These are phyloP conservation scores for Dolomedes plantarius DNA, from an alignment of 2,888 invertebrate genomes.

Conservation along the genomic window DNA sequence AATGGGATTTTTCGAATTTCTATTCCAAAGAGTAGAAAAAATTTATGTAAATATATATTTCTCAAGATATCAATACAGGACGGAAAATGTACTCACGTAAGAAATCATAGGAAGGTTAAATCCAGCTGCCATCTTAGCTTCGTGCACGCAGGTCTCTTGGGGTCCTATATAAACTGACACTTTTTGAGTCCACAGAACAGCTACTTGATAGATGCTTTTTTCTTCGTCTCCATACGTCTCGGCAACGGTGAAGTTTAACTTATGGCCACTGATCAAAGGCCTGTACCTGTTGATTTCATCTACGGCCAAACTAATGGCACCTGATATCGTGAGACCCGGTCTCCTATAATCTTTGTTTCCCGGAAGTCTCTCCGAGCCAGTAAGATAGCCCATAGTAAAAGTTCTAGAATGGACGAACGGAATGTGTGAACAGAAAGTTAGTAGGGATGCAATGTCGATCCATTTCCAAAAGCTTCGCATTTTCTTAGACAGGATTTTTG, in stretches of 20 bases:
- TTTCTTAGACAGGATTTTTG: no score
- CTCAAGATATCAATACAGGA: no score
- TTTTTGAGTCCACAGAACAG: constrained; percentile 88
- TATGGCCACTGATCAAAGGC: constrained; percentile 81
- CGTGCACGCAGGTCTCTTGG: constrained; percentile 93
- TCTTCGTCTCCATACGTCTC: constrained; percentile 94
- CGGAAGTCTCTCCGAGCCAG: constrained; percentile 86
- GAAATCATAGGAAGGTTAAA: constrained; percentile 97
- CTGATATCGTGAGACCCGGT: constrained; percentile 84
- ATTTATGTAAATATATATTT: no score
- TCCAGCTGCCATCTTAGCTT: constrained; percentile 93
- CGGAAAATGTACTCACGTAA: constrained; percentile 87
- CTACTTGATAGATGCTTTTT: constrained; percentile 89
- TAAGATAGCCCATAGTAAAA: constrained; percentile 89
- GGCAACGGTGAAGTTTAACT: constrained; percentile 86
- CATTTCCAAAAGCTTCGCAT: no score
- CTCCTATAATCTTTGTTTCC: constrained; percentile 85
- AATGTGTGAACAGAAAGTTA: no score
- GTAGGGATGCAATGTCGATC: no score
- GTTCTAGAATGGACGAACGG: constrained; percentile 78
- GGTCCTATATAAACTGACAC: constrained; percentile 93
- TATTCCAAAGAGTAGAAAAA: no score
- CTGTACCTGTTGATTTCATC: constrained; percentile 82
- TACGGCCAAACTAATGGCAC: constrained; percentile 92
- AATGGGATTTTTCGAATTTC: no score